phyloP scores from a whole-genome alignment of 2,888 invertebrate species.

The Acheta domesticus region DNA sequence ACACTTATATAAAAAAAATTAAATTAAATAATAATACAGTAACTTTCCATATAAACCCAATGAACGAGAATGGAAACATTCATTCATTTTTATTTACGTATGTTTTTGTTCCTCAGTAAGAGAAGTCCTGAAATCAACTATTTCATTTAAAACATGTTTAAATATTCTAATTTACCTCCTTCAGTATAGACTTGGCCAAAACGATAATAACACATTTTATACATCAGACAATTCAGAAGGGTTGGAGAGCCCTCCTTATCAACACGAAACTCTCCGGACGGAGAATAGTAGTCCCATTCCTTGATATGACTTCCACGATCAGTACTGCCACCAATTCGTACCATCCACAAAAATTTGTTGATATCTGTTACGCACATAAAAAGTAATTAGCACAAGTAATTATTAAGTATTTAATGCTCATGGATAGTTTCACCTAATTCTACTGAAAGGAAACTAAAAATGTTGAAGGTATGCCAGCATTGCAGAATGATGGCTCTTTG shows the following conservation, averaged over 20 bases:
- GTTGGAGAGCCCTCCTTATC: slow-evolving; percentile 91
- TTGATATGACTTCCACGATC: slow-evolving; percentile 92
- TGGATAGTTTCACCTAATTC: too few relatives aligned
- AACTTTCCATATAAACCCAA: too few relatives aligned
- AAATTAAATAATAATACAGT: too few relatives aligned
- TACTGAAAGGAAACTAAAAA: too few relatives aligned
- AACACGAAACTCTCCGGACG: slow-evolving; percentile 91
- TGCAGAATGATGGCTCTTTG: too few relatives aligned
- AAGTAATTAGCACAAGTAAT: slow-evolving; percentile 35
- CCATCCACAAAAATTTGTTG: slow-evolving; percentile 99
- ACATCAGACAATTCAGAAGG: slow-evolving; percentile 96
- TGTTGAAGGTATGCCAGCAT: too few relatives aligned
- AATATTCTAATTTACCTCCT: slow-evolving; percentile 59
- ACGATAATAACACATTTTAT: slow-evolving; percentile 98
- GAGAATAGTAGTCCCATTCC: slow-evolving; percentile 95
- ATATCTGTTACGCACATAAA: slow-evolving; percentile 62
- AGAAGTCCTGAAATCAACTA: too few relatives aligned
- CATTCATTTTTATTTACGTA: too few relatives aligned
- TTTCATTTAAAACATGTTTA: too few relatives aligned
- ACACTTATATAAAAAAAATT: too few relatives aligned
- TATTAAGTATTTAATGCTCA: not conserved
- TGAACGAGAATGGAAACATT: too few relatives aligned
- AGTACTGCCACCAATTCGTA: slow-evolving; percentile 92
- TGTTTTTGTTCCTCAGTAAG: too few relatives aligned
- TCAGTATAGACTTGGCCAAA: slow-evolving; percentile 96